phyloP scores from a whole-genome alignment of 2,888 invertebrate species.

The Protonemura montana region DNA sequence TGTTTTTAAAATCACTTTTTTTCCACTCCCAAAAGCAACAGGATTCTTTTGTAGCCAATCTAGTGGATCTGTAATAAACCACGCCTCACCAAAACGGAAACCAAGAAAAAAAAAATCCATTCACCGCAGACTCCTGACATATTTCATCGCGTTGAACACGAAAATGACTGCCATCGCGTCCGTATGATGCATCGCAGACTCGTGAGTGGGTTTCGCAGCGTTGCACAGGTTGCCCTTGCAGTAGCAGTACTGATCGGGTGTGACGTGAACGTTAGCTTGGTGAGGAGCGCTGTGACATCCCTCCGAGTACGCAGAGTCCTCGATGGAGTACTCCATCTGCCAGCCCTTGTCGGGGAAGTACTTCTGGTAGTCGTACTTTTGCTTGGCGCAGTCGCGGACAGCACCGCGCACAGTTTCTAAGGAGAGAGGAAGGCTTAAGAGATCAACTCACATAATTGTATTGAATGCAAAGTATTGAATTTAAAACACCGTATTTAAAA shows the following conservation, averaged over 20 bases:
- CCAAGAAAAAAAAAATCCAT: too few species aligned
- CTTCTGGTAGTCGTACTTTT: constrained; percentile 71
- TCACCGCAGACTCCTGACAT: constrained; percentile 61
- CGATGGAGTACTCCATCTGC: constrained; percentile 70
- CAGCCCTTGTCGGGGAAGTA: constrained; percentile 67
- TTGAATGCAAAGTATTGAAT: too few species aligned
- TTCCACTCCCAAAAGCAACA: too few species aligned
- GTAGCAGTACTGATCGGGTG: constrained; percentile 74
- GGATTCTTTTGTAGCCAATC: too few species aligned
- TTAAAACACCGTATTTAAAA: too few species aligned
- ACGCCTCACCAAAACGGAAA: too few species aligned
- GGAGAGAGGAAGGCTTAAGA: constrained; percentile 27
- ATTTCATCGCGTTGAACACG: constrained; percentile 69
- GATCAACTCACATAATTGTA: too few species aligned
- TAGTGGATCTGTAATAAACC: too few species aligned
- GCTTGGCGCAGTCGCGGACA: constrained; percentile 77
- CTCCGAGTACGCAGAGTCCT: constrained; percentile 72
- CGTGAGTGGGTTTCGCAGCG: constrained; percentile 58
- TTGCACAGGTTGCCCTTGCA: constrained; percentile 80
- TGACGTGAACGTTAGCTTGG: constrained; percentile 57
- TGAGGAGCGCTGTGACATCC: constrained; percentile 73
- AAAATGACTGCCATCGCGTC: constrained; percentile 70
- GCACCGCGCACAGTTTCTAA: constrained; percentile 69
- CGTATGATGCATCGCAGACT: constrained; percentile 58
- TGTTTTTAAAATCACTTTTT: too few species aligned